Evolutionary conservation across 30 jellyfish, hydroid and myxozoan genomes (phyloP).

Genomic region (Turritopsis rubra): DNA sequence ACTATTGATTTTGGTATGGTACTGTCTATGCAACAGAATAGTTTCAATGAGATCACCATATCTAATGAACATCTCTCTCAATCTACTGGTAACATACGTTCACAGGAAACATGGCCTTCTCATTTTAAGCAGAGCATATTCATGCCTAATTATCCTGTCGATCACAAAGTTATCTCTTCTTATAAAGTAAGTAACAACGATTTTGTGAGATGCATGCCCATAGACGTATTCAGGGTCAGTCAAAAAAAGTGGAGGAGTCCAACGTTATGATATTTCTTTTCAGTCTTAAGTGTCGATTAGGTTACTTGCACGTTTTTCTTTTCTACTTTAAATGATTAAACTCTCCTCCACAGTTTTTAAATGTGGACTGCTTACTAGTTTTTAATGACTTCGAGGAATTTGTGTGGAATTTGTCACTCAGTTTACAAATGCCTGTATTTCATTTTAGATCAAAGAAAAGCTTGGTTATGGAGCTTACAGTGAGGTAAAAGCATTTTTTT

Average conservation of each 20-base stretch:
- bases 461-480: not conserved
- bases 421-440: not conserved
- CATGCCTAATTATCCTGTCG: constrained; percentile 2
- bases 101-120: not conserved
- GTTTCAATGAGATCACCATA: not conserved
- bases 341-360: not conserved
- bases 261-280: not conserved
- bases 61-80: not conserved
- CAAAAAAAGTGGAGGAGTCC: not conserved
- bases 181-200: not conserved
- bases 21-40: not conserved
- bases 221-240: not conserved
- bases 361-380: no score
- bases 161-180: not conserved
- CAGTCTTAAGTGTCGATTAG: not conserved
- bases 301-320: not conserved
- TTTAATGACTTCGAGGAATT: not conserved
- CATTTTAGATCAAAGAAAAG: not conserved
- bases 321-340: not conserved
- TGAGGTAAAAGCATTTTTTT: not conserved
- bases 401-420: no score
- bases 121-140: constrained; percentile 6
- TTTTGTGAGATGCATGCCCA: no score
- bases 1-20: not conserved
- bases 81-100: not conserved